Base-by-base conservation (phyloP, 2,113 vertebrate species). In the Elanus axillaris region DNA sequence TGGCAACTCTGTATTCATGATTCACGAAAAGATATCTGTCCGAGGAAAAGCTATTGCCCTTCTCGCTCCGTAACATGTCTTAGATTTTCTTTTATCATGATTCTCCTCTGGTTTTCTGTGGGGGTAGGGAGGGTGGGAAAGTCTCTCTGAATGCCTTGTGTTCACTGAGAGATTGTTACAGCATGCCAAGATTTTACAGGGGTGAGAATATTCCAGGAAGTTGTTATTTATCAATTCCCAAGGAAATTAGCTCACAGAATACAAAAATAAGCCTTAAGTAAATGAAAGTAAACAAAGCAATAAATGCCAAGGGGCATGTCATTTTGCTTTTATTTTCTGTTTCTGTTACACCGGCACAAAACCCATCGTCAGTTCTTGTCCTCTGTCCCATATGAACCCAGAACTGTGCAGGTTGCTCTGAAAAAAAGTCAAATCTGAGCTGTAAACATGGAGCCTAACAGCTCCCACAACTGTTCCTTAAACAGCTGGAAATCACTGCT, bases 161-260 rank as follows among this genome's bases (percentile, higher is more conserved):
- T 66, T 94, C 9, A 0, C 80, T 82, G 69, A 81, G 74, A 94
- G 45, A 76, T 90, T 1, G 2, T 93, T 90, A 76, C 1, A 6
- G 34, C 19, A 22, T 76, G 89, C 71, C 87, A 91, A 92, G 87
- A 91, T 80, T 82, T 91, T 94, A 73, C 42, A 91, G 67, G 73
- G 86, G 16, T 83, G 74, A 95, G 95, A 94, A 95, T 63, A 83
- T 63, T 66, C 67, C 84, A 94, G 74, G 87, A 97, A 96, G 81
- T 90, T 88, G 20, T 79, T 97, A 94, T 95, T 95, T 96, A 90
- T 83, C 45, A 88, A 43, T 90, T 94, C 77, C 75, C 89, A 94
- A 90, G 75, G 93, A 91, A 94, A 85, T 96, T 86, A 94, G n/a
- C 52, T 93, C 71, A 88, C 11, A 80, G 59, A 73, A 63, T 76